Conservation (phyloP, 1,140 invertebrate genomes). For the Cyrtorhinus lividipennis region DNA sequence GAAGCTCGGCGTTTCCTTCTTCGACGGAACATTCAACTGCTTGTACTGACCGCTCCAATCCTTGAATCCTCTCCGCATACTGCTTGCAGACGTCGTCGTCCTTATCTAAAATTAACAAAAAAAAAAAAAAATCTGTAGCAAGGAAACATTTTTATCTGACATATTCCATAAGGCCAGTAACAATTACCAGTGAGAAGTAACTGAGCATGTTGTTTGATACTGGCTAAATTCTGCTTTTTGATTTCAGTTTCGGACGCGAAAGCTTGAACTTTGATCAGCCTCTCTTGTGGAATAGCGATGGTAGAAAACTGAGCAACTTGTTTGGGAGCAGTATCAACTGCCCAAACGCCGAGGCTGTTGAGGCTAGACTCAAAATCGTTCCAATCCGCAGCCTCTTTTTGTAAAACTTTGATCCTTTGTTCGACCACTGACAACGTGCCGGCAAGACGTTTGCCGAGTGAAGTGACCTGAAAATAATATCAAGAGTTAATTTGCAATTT, state of each 20-base stretch:
- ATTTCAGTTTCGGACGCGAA: not conserved
- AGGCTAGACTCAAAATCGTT: constrained; percentile 19
- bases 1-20: constrained; percentile 46
- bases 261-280: constrained; percentile 3
- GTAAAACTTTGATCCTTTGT: constrained; percentile 14
- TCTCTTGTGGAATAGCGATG: constrained; percentile 13
- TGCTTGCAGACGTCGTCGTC: not conserved
- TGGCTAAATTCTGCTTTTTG: not conserved
- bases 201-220: constrained; percentile 6
- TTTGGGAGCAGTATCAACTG: constrained; percentile 20
- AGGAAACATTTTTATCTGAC: too few species aligned
- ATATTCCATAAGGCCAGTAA: not conserved
- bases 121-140: not conserved
- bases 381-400: constrained; percentile 17
- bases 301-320: constrained; percentile 10
- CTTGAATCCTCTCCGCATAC: constrained; percentile 1
- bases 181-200: constrained; percentile 6
- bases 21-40: constrained; percentile 53
- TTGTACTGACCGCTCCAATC: constrained; percentile 33
- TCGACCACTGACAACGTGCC: constrained; percentile 17
- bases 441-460: constrained; percentile 13
- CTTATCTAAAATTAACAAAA: constrained; percentile 1
- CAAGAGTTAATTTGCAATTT: too few species aligned
- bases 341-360: constrained; percentile 17
- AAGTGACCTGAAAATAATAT: constrained; percentile 19